phyloP scores from a whole-genome alignment of 2,113 vertebrate species.

The Procavia capensis region DNA sequence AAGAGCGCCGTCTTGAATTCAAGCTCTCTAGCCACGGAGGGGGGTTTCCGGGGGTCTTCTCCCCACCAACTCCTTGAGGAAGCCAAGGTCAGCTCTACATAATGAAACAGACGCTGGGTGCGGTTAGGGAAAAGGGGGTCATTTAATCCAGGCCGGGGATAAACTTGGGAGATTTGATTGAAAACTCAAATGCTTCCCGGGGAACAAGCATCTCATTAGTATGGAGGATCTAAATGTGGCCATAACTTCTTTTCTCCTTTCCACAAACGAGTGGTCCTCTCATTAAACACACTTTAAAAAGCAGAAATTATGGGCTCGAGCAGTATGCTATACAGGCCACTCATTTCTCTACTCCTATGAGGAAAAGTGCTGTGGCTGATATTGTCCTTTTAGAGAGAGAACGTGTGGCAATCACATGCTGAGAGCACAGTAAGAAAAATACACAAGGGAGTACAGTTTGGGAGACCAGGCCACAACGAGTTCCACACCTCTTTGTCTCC shows the following conservation, averaged over 20 bases:
- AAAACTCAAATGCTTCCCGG: conserved; percentile 53
- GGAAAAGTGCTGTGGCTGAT: conserved; percentile 50
- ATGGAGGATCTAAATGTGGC: conserved; percentile 65
- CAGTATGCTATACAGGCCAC: background rate
- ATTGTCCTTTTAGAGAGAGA: background rate
- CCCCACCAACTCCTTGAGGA: conserved; percentile 50
- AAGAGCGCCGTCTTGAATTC: conserved; percentile 5
- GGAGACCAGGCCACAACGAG: background rate
- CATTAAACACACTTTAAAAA: conserved; percentile 76
- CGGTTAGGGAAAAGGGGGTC: background rate
- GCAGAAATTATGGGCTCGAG: conserved; percentile 63
- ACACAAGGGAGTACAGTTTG: background rate
- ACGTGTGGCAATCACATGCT: background rate
- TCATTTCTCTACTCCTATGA: background rate
- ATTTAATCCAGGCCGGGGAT: conserved; percentile 49
- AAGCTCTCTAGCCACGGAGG: background rate
- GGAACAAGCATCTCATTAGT: conserved; percentile 66
- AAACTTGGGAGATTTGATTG: conserved; percentile 53
- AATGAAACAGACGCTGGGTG: conserved; percentile 42
- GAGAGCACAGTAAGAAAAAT: conserved; percentile 22
- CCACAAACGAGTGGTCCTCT: conserved; percentile 64
- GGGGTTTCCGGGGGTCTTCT: background rate
- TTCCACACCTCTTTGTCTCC: background rate
- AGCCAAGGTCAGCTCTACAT: conserved; percentile 72
- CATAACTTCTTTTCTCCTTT: conserved; percentile 76